Conservation (phyloP, 1,140 invertebrate species). For the Mylabris phalerata region DNA sequence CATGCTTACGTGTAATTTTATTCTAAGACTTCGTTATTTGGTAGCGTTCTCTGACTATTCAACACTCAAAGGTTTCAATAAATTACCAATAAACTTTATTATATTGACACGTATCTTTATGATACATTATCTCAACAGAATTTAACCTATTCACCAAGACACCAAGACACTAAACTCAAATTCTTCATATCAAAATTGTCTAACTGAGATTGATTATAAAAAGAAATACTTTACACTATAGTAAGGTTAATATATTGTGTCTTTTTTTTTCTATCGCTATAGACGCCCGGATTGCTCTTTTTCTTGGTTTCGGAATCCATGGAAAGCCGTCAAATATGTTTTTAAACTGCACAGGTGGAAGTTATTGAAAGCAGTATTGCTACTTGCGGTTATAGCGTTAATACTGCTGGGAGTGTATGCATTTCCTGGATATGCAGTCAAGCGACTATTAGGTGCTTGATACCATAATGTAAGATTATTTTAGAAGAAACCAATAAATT, state of each 20-base stretch:
- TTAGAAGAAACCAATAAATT: too few relatives aligned
- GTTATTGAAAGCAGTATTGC: slow-evolving; percentile 40
- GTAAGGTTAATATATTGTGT: too few relatives aligned
- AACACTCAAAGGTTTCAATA: slow-evolving; percentile 11
- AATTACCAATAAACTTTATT: slow-evolving; percentile 16
- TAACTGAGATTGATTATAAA: too few relatives aligned
- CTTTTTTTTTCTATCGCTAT: slow-evolving; percentile 11
- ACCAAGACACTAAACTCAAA: too few relatives aligned
- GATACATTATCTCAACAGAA: slow-evolving; percentile 5
- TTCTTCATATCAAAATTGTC: too few relatives aligned
- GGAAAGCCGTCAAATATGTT: slow-evolving; percentile 48
- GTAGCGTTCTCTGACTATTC: background rate
- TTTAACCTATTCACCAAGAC: too few relatives aligned
- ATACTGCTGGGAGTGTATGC: slow-evolving; percentile 45
- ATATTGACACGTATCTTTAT: slow-evolving; percentile 9
- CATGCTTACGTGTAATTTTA: slow-evolving; percentile 22
- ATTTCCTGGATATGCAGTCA: slow-evolving; percentile 48
- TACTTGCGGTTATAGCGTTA: slow-evolving; percentile 39
- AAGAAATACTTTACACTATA: too few relatives aligned
- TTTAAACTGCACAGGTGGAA: slow-evolving; percentile 49
- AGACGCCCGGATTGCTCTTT: slow-evolving; percentile 57
- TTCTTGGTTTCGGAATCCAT: slow-evolving; percentile 53
- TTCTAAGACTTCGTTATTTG: background rate
- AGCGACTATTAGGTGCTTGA: slow-evolving; percentile 45
- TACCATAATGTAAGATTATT: too few relatives aligned